Evolutionary conservation across 2,113 vertebrate genomes (phyloP).

Genomic region (Oncorhynchus keta): DNA sequence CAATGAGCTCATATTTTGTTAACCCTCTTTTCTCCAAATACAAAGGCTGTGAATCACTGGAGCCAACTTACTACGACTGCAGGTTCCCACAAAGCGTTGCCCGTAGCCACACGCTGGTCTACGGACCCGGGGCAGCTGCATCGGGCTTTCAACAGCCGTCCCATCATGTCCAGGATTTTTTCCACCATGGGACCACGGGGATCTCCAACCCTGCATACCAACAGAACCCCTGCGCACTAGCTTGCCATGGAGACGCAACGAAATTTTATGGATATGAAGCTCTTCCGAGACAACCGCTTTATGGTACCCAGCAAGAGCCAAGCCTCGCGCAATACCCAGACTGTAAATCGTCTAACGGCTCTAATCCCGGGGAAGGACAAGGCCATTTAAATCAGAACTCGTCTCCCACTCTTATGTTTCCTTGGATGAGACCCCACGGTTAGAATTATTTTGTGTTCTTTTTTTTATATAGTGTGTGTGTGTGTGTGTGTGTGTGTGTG

Average conservation of each 20-base stretch:
- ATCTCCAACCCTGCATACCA: constrained; percentile 97
- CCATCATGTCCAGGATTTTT: constrained; percentile 98
- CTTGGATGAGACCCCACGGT: constrained; percentile 99
- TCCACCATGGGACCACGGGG: constrained; percentile 93
- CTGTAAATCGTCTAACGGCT: constrained; percentile 98
- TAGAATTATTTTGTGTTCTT: constrained; percentile 75
- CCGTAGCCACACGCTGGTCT: constrained; percentile 94
- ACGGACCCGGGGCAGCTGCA: constrained; percentile 90
- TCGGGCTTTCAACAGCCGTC: constrained; percentile 95
- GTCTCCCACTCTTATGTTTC: constrained; percentile 98
- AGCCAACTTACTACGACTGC: constrained; percentile 99
- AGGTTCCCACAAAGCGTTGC: constrained; percentile 97
- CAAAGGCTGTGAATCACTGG: constrained; percentile 97
- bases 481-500: no score
- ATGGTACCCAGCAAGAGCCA: constrained; percentile 97
- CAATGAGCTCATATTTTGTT: constrained; percentile 99
- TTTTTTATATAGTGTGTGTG: constrained; percentile 8
- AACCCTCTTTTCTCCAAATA: constrained; percentile 99
- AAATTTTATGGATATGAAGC: constrained; percentile 99
- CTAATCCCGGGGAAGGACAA: constrained; percentile 98
- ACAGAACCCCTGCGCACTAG: constrained; percentile 93
- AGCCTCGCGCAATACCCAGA: constrained; percentile 98
- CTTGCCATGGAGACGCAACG: constrained; percentile 96
- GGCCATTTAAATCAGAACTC: constrained; percentile 98
- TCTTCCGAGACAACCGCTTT: constrained; percentile 96